Evolutionary conservation across 2,888 invertebrate species (phyloP).

Genomic region (Eilema caniola): DNA sequence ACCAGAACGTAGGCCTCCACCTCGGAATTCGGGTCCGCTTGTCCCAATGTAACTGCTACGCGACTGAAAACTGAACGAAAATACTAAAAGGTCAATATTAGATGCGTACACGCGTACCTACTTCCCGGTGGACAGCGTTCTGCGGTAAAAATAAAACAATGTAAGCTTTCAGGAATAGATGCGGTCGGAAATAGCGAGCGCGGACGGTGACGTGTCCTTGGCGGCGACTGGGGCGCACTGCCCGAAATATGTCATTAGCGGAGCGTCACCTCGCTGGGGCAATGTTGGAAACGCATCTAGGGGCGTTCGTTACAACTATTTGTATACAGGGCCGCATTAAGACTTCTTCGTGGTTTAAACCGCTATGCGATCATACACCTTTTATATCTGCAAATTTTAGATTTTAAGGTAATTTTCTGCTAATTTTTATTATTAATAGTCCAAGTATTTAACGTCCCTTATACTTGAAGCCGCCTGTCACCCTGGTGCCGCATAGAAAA

Average conservation of each 20-base stretch:
- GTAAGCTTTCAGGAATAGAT: constrained; percentile 84
- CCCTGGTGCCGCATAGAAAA: too few relatives aligned
- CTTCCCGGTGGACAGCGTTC: constrained; percentile 77
- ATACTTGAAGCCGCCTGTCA: too few relatives aligned
- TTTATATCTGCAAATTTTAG: too few relatives aligned
- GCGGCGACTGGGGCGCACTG: constrained; percentile 64
- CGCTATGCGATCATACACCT: too few relatives aligned
- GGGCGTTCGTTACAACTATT: constrained; percentile 2
- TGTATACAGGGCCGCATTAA: constrained; percentile 1
- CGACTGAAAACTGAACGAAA: constrained; percentile 10
- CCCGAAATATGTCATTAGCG: constrained; percentile 79
- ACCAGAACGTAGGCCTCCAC: too few relatives aligned
- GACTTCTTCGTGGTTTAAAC: neutral
- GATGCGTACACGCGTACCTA: constrained; percentile 55
- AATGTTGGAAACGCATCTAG: constrained; percentile 48
- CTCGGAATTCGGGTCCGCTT: too few relatives aligned
- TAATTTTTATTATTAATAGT: too few relatives aligned
- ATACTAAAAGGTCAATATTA: constrained; percentile 51
- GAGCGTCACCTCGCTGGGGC: constrained; percentile 55
- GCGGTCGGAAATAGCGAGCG: constrained; percentile 75
- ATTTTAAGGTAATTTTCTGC: too few relatives aligned
- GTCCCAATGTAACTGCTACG: neutral
- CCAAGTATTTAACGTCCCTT: too few relatives aligned
- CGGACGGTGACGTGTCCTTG: constrained; percentile 81
- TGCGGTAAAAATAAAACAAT: constrained; percentile 82